Conservation (phyloP, 2,888 invertebrate species). For the Bombylius discolor region DNA sequence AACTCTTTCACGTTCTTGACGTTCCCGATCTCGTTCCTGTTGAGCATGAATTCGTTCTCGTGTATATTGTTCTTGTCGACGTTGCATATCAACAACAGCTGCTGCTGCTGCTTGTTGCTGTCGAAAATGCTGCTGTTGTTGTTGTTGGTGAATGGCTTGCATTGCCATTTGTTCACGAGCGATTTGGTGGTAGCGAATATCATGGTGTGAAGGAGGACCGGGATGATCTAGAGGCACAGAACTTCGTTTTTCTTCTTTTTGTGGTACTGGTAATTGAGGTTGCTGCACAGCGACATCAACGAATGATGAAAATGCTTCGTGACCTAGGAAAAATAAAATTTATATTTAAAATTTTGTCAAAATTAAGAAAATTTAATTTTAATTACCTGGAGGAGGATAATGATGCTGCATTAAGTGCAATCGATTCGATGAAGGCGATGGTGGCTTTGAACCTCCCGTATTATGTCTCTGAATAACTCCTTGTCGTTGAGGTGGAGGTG, state of each 20-base stretch:
- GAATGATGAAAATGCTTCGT: slow-evolving; percentile 76
- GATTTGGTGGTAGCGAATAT: slow-evolving; percentile 37
- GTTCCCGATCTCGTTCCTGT: slow-evolving; percentile 30
- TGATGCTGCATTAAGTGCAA: slow-evolving; percentile 36
- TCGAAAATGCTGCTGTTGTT: slow-evolving; percentile 22
- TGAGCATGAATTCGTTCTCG: slow-evolving; percentile 25
- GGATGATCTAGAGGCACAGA: slow-evolving; percentile 17
- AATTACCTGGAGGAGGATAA: slow-evolving; percentile 39
- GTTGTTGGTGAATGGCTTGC: slow-evolving; percentile 36
- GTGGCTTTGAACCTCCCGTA: slow-evolving; percentile 43
- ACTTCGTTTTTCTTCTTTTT: slow-evolving; percentile 34
- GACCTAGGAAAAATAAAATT: slow-evolving; percentile 38
- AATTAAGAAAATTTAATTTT: not conserved
- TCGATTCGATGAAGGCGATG: slow-evolving; percentile 39
- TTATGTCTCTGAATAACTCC: slow-evolving; percentile 68
- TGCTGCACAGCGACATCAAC: slow-evolving; percentile 89
- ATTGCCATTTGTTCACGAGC: slow-evolving; percentile 39
- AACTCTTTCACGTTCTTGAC: slow-evolving; percentile 27
- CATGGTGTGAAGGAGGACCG: slow-evolving; percentile 27
- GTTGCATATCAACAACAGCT: slow-evolving; percentile 23
- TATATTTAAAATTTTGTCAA: not conserved
- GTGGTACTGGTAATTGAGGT: slow-evolving; percentile 73
- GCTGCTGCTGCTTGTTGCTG: slow-evolving; percentile 22
- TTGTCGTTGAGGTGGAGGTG: slow-evolving; percentile 45
- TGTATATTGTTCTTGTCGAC: slow-evolving; percentile 24